Conservation (phyloP, 2,797 vertebrate species). For the Gallirallus australis region DNA sequence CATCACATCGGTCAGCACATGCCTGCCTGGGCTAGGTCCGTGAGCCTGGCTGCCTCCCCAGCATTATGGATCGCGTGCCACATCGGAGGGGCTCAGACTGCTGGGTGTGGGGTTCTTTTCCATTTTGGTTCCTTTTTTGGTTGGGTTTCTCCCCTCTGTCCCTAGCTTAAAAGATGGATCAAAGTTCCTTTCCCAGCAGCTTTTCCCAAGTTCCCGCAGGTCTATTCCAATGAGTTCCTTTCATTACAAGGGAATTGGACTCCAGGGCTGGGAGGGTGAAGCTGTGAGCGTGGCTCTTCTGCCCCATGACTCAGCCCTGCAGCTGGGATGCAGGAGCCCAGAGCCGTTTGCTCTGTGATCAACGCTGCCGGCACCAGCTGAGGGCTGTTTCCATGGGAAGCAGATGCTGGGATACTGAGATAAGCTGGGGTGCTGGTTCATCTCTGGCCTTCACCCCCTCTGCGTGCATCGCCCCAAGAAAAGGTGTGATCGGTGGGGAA, state of each 20-base stretch:
- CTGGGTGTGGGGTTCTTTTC: neutral
- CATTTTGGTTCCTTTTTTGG: too few species aligned
- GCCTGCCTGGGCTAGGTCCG: neutral
- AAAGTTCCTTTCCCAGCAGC: neutral
- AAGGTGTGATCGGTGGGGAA: neutral
- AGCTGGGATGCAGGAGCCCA: accelerated
- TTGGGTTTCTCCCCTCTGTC: too few species aligned
- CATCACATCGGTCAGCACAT: accelerated
- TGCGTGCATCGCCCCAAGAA: neutral
- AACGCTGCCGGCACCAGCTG: neutral
- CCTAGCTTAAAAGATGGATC: neutral
- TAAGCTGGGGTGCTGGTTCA: too few species aligned
- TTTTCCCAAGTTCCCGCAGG: conserved; percentile 22
- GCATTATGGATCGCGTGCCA: neutral
- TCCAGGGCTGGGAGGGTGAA: neutral
- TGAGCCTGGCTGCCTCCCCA: neutral
- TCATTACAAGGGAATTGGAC: neutral
- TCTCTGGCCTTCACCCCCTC: accelerated
- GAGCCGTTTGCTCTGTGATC: neutral
- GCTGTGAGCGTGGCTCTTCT: neutral
- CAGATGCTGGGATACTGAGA: neutral
- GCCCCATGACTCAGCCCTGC: neutral
- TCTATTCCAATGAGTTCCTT: conserved; percentile 53
- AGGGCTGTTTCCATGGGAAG: neutral
- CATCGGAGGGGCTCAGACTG: neutral